These are phyloP conservation scores for Drosophila multiciliata DNA, from an alignment of 2,888 invertebrate genomes.

Conservation along the genomic window DNA sequence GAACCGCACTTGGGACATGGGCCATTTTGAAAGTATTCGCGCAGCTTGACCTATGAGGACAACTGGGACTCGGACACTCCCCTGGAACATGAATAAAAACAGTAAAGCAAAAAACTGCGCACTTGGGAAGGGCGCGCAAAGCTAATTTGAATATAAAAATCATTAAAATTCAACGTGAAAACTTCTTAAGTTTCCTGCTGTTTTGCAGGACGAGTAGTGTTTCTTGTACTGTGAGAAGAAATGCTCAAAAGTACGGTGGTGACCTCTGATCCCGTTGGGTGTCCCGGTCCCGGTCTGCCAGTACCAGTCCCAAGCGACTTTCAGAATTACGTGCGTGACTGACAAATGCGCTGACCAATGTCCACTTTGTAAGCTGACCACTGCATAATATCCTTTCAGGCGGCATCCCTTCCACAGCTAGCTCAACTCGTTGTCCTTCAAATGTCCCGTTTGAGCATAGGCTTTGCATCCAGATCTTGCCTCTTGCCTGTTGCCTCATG, in stretches of 20 bases:
- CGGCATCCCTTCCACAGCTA: constrained; percentile 47
- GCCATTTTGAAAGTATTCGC: constrained; percentile 69
- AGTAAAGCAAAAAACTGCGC: constrained; percentile 21
- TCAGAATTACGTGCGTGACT: constrained; percentile 81
- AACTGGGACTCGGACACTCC: constrained; percentile 60
- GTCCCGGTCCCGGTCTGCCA: constrained; percentile 19
- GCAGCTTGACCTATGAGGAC: constrained; percentile 61
- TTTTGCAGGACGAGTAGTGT: constrained; percentile 23
- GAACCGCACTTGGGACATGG: constrained; percentile 41
- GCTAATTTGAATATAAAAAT: constrained; percentile 81
- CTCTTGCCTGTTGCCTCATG: constrained; percentile 38
- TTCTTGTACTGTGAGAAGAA: constrained; percentile 80
- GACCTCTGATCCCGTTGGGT: constrained; percentile 82
- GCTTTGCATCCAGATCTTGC: constrained; percentile 18
- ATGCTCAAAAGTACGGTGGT: constrained; percentile 82
- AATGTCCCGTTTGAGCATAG: constrained; percentile 51
- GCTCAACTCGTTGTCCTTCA: constrained; percentile 78
- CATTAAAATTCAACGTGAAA: constrained; percentile 81
- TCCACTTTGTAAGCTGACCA: constrained; percentile 72
- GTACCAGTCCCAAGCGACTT: constrained; percentile 46
- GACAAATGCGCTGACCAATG: constrained; percentile 83
- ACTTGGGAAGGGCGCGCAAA: constrained; percentile 56
- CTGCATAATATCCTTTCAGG: constrained; percentile 63
- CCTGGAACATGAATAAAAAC: constrained; percentile 28
- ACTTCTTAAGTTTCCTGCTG: constrained; percentile 78